These are phyloP conservation scores for Arothron firmamentum DNA, from an alignment of 2,113 vertebrate species.

Conservation along the genomic window DNA sequence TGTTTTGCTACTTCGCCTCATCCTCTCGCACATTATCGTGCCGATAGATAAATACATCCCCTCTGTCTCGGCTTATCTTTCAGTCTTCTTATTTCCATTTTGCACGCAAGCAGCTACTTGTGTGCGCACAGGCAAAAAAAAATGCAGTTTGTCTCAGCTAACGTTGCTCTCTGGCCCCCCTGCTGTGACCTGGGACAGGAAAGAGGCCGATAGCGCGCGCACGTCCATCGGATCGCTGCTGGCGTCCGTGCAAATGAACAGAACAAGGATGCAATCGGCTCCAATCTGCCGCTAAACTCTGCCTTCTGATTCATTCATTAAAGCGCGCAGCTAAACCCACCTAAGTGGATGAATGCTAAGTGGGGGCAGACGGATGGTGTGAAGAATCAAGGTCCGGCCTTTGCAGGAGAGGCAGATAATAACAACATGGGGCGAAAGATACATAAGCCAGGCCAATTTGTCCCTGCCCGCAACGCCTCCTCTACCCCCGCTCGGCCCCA, in stretches of 20 bases:
- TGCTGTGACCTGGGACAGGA: constrained; percentile 43
- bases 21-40: constrained; percentile 18
- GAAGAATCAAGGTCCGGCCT: no score
- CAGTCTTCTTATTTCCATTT: constrained; percentile 17
- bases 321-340: constrained; percentile 55
- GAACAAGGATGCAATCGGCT: constrained; percentile 68
- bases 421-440: constrained; percentile 23
- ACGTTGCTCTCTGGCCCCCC: constrained; percentile 50
- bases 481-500: constrained; percentile 21
- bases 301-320: constrained; percentile 62
- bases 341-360: constrained; percentile 61
- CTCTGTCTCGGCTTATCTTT: background rate
- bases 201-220: constrained; percentile 55
- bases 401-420: constrained; percentile 12
- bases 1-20: constrained; percentile 8
- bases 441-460: background rate
- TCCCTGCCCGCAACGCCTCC: constrained; percentile 29
- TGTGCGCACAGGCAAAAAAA: constrained; percentile 11
- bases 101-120: constrained; percentile 23
- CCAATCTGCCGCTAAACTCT: constrained; percentile 58
- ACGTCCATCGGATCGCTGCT: constrained; percentile 64
- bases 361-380: constrained; percentile 16
- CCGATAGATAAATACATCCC: constrained; percentile 11
- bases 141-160: constrained; percentile 55
- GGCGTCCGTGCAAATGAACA: constrained; percentile 66